These are phyloP conservation scores for Microchirus variegatus DNA, from an alignment of 2,797 vertebrate species.

Conservation along the genomic window DNA sequence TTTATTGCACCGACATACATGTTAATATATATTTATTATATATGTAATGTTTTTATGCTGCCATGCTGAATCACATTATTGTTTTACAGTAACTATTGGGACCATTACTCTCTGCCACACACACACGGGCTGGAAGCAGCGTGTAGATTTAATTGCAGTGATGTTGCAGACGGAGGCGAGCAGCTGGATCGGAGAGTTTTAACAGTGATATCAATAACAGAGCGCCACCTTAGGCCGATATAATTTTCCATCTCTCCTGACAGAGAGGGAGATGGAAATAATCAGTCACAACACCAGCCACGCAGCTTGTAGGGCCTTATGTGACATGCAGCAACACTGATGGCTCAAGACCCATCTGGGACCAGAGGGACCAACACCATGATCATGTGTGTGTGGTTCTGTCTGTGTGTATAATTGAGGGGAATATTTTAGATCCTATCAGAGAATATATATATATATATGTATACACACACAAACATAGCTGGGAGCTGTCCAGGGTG, in stretches of 20 bases:
- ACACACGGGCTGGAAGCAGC: constrained; percentile 41
- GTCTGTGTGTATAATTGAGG: constrained; percentile 58
- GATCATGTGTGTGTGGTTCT: constrained; percentile 24
- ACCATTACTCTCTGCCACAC: constrained; percentile 81
- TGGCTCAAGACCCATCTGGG: constrained; percentile 73
- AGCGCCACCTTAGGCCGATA: constrained; percentile 71
- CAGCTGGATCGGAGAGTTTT: constrained; percentile 76
- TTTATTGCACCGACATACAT: constrained; percentile 39
- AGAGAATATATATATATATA: no score
- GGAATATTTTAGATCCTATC: constrained; percentile 26
- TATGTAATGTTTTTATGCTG: constrained; percentile 56
- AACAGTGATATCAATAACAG: constrained; percentile 79
- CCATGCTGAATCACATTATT: constrained; percentile 75
- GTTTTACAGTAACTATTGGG: constrained; percentile 81
- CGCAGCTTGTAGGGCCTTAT: constrained; percentile 71
- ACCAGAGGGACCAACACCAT: constrained; percentile 59
- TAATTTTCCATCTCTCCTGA: constrained; percentile 77
- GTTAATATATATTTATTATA: constrained; percentile 27
- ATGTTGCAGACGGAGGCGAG: constrained; percentile 67
- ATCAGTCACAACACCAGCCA: constrained; percentile 78
- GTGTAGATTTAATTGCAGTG: constrained; percentile 77
- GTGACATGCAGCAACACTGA: constrained; percentile 73
- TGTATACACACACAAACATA: no score
- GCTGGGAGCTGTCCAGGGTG: no score
- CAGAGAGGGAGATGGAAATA: constrained; percentile 78